These are phyloP conservation scores for Siniperca obscura DNA, from an alignment of 2,797 vertebrate species.

Conservation along the genomic window DNA sequence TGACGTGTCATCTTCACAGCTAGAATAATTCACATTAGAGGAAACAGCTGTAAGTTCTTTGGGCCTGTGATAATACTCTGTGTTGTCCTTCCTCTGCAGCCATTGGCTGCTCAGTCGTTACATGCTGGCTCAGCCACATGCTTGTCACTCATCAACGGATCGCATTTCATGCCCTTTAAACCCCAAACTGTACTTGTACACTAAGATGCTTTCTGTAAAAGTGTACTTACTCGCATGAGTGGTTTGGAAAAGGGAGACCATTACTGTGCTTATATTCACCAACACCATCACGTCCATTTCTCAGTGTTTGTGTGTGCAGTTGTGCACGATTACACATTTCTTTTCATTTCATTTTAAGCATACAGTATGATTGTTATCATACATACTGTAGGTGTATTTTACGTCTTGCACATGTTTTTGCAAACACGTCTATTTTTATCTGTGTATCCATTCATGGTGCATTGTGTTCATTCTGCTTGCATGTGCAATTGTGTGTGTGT, in stretches of 20 bases:
- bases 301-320: conserved; percentile 29
- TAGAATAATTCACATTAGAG: conserved; percentile 41
- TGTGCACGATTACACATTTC: conserved; percentile 28
- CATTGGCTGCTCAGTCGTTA: conserved; percentile 57
- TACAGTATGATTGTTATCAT: conserved; percentile 4
- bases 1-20: conserved; percentile 38
- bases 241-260: conserved; percentile 76
- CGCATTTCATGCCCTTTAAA: conserved; percentile 80
- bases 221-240: conserved; percentile 76
- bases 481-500: conserved; percentile 29
- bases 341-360: conserved; percentile 15
- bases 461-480: conserved; percentile 23
- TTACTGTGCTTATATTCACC: conserved; percentile 67
- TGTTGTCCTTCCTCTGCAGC: conserved; percentile 25
- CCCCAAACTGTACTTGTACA: conserved; percentile 68
- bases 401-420: conserved; percentile 16
- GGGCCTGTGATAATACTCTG: conserved; percentile 11
- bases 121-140: conserved; percentile 48
- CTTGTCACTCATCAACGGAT: conserved; percentile 68
- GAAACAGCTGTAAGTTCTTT: conserved; percentile 32
- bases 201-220: conserved; percentile 72
- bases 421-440: not conserved
- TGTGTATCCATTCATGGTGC: conserved; percentile 14
- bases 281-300: conserved; percentile 10
- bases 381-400: not conserved